Evolutionary conservation across 2,113 vertebrate genomes (phyloP).

Genomic region (Rhagologus leucostigma): DNA sequence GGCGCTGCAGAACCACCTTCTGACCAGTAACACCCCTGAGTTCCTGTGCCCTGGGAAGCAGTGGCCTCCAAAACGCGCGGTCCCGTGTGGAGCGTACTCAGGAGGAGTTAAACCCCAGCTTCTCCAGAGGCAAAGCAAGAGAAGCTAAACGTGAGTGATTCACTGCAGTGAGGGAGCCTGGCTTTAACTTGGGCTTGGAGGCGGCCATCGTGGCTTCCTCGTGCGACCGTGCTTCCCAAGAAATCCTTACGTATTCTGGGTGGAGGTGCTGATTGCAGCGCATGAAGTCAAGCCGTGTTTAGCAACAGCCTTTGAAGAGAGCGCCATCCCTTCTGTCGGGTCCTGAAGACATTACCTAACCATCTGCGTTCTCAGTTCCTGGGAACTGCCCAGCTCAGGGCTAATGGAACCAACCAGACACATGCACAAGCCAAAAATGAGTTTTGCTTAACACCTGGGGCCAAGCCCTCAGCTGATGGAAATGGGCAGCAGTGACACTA

Average conservation of each 20-base stretch:
- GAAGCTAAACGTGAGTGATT: not conserved
- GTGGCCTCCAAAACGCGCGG: accelerated
- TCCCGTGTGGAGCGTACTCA: not conserved
- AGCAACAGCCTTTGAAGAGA: not conserved
- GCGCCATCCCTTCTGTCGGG: not conserved
- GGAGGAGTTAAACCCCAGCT: accelerated
- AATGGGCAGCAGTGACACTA: not conserved
- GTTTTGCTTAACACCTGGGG: not conserved
- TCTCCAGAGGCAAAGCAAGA: not conserved
- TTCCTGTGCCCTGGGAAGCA: not conserved
- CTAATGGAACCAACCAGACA: not conserved
- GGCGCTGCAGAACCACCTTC: not conserved
- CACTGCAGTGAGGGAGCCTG: not conserved
- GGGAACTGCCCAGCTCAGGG: constrained; percentile 5
- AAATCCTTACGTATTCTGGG: not conserved
- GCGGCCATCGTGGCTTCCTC: accelerated
- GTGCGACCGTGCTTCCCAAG: not conserved
- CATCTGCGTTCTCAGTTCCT: not conserved
- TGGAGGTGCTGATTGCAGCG: not conserved
- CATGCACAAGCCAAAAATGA: not conserved
- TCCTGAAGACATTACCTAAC: constrained; percentile 28
- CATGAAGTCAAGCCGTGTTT: not conserved
- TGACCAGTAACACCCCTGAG: not conserved
- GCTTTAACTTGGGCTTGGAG: not conserved
- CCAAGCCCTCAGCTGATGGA: constrained; percentile 7